phyloP scores from a whole-genome alignment of 1,140 invertebrate genomes.

The Ganaspis sp. region DNA sequence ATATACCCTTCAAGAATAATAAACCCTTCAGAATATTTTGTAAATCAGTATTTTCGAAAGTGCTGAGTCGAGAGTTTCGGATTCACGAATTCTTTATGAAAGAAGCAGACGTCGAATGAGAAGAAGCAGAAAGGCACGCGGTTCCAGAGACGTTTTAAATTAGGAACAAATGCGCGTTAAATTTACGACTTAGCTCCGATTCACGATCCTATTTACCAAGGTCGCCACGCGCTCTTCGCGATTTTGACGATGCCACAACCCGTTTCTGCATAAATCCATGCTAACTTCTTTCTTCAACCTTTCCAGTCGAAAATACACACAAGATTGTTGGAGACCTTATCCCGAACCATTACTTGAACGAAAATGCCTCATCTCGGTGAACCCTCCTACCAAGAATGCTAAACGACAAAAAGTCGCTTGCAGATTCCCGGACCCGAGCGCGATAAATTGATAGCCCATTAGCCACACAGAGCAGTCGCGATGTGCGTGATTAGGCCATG shows the following conservation, averaged over 20 bases:
- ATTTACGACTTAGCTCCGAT: conserved; percentile 63
- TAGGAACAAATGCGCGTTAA: conserved; percentile 60
- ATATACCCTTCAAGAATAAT: no score
- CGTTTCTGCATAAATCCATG: conserved; percentile 56
- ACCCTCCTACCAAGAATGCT: conserved; percentile 50
- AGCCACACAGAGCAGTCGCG: conserved; percentile 34
- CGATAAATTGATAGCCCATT: conserved; percentile 60
- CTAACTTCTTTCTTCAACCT: conserved; percentile 41
- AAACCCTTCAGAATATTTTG: no score
- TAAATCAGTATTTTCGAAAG: background rate
- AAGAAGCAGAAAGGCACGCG: background rate
- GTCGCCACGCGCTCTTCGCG: conserved; percentile 20
- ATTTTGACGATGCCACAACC: conserved; percentile 59
- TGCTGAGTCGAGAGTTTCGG: conserved; percentile 4
- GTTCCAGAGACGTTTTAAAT: conserved; percentile 58
- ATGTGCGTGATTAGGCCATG: conserved; percentile 11
- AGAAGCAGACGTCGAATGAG: conserved; percentile 6
- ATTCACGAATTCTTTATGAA: conserved; percentile 13
- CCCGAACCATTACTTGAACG: conserved; percentile 25
- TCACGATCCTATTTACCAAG: conserved; percentile 45
- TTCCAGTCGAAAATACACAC: background rate
- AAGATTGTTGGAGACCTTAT: conserved; percentile 10
- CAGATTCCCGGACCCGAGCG: conserved; percentile 51
- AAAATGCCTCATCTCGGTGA: conserved; percentile 48
- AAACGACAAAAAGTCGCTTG: conserved; percentile 46